These are phyloP conservation scores for Cremastinae sp. DNA, from an alignment of 2,888 invertebrate species.

Conservation along the genomic window DNA sequence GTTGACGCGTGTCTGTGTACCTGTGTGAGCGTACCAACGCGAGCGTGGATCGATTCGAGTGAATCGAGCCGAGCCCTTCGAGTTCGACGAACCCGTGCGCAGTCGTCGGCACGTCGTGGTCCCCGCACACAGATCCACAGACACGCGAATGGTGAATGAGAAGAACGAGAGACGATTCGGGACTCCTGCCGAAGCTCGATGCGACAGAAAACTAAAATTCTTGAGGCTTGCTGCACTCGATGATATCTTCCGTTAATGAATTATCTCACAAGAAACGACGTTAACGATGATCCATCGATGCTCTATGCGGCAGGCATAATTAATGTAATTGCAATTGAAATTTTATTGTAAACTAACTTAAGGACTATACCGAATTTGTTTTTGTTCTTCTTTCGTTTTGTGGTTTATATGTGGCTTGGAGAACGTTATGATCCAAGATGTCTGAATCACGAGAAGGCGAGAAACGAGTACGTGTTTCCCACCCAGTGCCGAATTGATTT, in stretches of 20 bases:
- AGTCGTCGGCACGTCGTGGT: background rate
- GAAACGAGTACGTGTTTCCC: background rate
- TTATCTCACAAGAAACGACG: slow-evolving; percentile 62
- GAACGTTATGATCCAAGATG: slow-evolving; percentile 22
- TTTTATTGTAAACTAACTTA: slow-evolving; percentile 78
- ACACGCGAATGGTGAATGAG: background rate
- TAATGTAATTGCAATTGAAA: slow-evolving; percentile 77
- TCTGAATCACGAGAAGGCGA: background rate
- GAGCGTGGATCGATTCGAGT: slow-evolving; percentile 40
- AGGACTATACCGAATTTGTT: slow-evolving; percentile 72
- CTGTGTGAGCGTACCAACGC: slow-evolving; percentile 10
- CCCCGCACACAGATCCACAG: slow-evolving; percentile 11
- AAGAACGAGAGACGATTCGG: slow-evolving; percentile 17
- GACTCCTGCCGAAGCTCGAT: slow-evolving; percentile 27
- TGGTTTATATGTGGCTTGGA: slow-evolving; percentile 43
- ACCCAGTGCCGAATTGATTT: slow-evolving; percentile 9
- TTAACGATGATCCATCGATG: slow-evolving; percentile 76
- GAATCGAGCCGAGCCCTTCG: slow-evolving; percentile 29
- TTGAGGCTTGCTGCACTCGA: slow-evolving; percentile 29
- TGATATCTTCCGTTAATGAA: slow-evolving; percentile 65
- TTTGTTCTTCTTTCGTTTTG: slow-evolving; percentile 51
- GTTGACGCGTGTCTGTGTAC: background rate
- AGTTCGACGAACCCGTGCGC: slow-evolving; percentile 36
- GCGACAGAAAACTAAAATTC: slow-evolving; percentile 48
- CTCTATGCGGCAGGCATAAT: slow-evolving; percentile 79